Base-by-base conservation (phyloP, 1,140 invertebrate genomes). In the Drosophila parabipectinata region DNA sequence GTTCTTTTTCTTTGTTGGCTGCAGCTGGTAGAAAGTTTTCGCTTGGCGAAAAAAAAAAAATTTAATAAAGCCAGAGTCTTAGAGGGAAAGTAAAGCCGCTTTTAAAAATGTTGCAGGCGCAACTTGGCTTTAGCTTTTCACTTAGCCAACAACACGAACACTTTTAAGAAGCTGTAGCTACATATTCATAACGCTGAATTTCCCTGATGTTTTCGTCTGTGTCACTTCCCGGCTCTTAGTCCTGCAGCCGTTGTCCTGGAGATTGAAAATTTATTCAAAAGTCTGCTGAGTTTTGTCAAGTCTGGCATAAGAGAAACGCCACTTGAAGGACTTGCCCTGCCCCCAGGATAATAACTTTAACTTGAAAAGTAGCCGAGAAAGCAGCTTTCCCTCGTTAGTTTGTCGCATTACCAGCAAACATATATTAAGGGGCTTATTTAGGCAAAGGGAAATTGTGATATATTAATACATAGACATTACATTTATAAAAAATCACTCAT, bases 191-290 rank as follows among this genome's bases (percentile, higher is more conserved):
- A 85, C 72, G 68, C 79, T 83, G 79, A 75, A 59, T 83, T 81
- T 78, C 55, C 9, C 30, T 50, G 39, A 39, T 61, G 52, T 72
- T 53, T 21, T 52, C 45, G 34, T 39, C 52, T 44, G 53, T 73
- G 61, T 62, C 53, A 39, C 34, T n/a, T 21, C 18, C 18, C 18
- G 1, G 18, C 50, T 28, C 37, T 14, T 34, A 4, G 9, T 24
- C 44, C 51, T 21, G 10, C 30, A 9, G 12, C 41, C 58, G 77
- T 77, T 75, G 74, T 77, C 68, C 68, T 32, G 61, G 63, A 78
- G 77, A 85, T 85, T 87, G 68, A 81, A 87, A 85, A 85, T 85
- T 85, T 85, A 85, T 85, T 85, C 81, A 85, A 81, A 81, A 85
- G 68, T 85, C 81, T 87, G 58, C 57, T 62, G 66, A 84, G 82